phyloP scores from a whole-genome alignment of 2,113 vertebrate species.

The Oryzias javanicus region DNA sequence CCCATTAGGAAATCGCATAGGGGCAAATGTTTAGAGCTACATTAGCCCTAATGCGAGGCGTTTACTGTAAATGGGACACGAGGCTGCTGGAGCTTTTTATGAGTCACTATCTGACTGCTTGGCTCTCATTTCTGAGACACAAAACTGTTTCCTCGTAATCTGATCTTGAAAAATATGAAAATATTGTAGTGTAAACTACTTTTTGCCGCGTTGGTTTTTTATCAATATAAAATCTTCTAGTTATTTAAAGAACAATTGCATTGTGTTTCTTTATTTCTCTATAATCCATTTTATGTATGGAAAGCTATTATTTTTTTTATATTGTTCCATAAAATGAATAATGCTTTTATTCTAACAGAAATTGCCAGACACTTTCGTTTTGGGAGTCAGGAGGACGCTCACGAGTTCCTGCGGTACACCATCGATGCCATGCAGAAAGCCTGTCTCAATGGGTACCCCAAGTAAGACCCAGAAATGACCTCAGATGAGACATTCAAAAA shows the following conservation, averaged over 20 bases:
- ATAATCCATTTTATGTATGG: too few species aligned
- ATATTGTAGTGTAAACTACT: too few species aligned
- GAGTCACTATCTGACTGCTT: constrained; percentile 4
- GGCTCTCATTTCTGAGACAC: background rate
- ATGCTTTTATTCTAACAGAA: constrained; percentile 71
- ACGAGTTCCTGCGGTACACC: constrained; percentile 93
- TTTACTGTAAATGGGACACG: constrained; percentile 20
- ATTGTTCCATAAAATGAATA: background rate
- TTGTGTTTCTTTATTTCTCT: background rate
- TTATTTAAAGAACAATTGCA: background rate
- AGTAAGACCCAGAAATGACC: constrained; percentile 71
- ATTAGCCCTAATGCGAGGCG: constrained; percentile 36
- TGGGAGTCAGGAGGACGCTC: constrained; percentile 93
- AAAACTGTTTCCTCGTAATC: background rate
- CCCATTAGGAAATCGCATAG: constrained; percentile 32
- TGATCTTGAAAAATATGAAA: too few species aligned
- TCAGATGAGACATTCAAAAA: background rate
- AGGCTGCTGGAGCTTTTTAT: constrained; percentile 28
- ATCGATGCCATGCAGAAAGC: constrained; percentile 97
- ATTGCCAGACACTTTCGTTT: constrained; percentile 92
- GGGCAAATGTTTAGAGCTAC: constrained; percentile 6
- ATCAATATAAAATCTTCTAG: too few species aligned
- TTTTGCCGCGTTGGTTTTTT: too few species aligned
- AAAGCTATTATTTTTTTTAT: too few species aligned
- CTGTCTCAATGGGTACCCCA: constrained; percentile 87